Evolutionary conservation across 2,113 vertebrate genomes (phyloP).

Genomic region (Martes martes): DNA sequence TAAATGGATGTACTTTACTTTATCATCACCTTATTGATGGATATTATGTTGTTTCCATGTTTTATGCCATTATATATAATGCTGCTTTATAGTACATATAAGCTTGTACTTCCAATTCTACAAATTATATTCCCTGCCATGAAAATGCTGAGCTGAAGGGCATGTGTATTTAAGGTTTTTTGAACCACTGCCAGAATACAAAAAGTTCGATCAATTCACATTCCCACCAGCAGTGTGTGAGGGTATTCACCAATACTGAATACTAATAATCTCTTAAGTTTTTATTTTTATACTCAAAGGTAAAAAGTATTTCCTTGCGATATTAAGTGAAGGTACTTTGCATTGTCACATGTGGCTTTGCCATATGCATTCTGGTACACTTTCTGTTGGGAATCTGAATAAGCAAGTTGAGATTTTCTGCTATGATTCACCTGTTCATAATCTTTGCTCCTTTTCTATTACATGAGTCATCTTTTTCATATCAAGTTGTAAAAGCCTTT

Average conservation of each 20-base stretch:
- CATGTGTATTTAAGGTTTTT: not conserved
- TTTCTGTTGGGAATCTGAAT: not conserved
- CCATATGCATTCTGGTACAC: not conserved
- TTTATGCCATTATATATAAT: not conserved
- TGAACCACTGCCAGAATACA: not conserved
- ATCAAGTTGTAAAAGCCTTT: not conserved
- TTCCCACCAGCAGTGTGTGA: not conserved
- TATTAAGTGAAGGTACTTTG: not conserved
- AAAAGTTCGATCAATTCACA: constrained; percentile 18
- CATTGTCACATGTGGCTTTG: not conserved
- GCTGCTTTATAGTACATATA: not conserved
- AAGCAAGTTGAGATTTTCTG: not conserved
- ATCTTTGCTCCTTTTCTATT: constrained; percentile 3
- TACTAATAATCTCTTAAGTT: not conserved
- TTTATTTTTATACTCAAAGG: not conserved
- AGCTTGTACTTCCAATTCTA: not conserved
- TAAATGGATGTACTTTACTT: not conserved
- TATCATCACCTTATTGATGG: not conserved
- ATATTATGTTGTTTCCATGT: not conserved
- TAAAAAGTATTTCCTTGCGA: not conserved
- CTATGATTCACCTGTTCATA: not conserved
- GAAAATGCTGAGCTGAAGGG: not conserved
- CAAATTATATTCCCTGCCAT: not conserved
- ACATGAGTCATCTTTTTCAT: not conserved
- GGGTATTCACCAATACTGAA: not conserved